Evolutionary conservation across 2,888 invertebrate species (phyloP), one percentile per base, ranked within the genome.

Genomic region (Andrena hattorfiana): DNA sequence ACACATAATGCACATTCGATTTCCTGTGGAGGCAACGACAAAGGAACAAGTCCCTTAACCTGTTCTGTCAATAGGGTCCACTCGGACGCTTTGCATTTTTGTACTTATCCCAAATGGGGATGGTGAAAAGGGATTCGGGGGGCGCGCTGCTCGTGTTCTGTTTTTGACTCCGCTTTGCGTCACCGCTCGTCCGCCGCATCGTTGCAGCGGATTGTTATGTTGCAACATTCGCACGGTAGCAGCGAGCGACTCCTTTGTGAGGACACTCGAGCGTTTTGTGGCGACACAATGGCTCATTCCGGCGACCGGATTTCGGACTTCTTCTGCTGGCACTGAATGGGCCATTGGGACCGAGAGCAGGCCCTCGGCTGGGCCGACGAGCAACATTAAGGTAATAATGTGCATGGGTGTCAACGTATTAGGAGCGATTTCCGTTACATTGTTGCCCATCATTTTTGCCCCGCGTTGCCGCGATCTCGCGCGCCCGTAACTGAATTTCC

Each of bases 401-500:
- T 78, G 89, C 85, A 89, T 89, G 89, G 87, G 88, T 90, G 89
- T 90, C 87, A 83, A 87, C 85, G 83, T 85, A 88, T 90, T 89
- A 83, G 77, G 70, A 84, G 78, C 87, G 80, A 90, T 90, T 90
- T 90, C 89, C 89, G 90, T 85, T 90, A 79, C 86, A 90, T 89
- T 89, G 86, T 85, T 72, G 80, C 13, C 54, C 59, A 20, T 68
- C 54, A n/a, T 72, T 13, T 66, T 49, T 26, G 67, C 32, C n/a
- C n/a, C 8, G 23, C 49, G 48, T 1, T n/a, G 30, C 13, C 62
- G 56, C 59, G 30, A 64, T 67, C 32, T 32, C 20, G 35, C 26
- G 13, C 20, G 42, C 42, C 26, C 10, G 26, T n/a, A 23, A 16
- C 54, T 26, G 20, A 48, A 73, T 32, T 32, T 2, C n/a, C 30